Base-by-base conservation (phyloP, 1,140 invertebrate species). In the Pteromalus puparum region DNA sequence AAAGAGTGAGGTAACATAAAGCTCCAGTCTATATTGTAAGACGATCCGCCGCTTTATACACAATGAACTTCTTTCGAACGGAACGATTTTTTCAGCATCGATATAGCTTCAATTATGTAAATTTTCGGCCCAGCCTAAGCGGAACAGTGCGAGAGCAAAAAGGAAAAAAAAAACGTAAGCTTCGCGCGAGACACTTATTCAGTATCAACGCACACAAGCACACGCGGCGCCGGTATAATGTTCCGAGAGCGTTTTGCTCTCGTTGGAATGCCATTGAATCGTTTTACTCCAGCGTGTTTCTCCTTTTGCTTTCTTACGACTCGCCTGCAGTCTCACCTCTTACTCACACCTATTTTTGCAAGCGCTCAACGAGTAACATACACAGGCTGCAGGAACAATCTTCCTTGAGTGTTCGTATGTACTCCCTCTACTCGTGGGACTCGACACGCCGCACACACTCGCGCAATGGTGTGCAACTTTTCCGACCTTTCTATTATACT, bases 191-290 rank as follows among this genome's bases (percentile, higher is more conserved):
- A 61, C 53, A 85, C 87, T 88, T n/a, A n/a, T n/a, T 88, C 87
- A 88, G 87, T 88, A 90, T 88, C 88, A 90, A 89, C 87, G 88
- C 68, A 74, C 73, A n/a, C n/a, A n/a, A n/a, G n/a, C n/a, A 46
- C 87, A 87, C 28, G 13, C 67, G 75, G 87, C 18, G 18, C 48
- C 18, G 48, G 13, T 53, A 61, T 89, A 90, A 86, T 88, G 87
- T 87, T 86, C 86, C 87, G 38, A 73, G 46, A 73, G 78, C 68
- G 87, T 88, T 89, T 89, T 90, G 87, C 83, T 89, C 88, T 90
- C 87, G 86, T 89, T 90, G 89, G 88, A 88, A 90, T 90, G 85
- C 89, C 89, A 88, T 87, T 79, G 82, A 87, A 81, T 86, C 85
- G 83, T 89, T 87, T 86, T 87, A 87, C 87, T 89, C 88, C 70